Percentiles rank a stretch among this genome's conserved stretches.
Conservation (phyloP, 1,140 invertebrate species). For the Papilio glaucus region DNA sequence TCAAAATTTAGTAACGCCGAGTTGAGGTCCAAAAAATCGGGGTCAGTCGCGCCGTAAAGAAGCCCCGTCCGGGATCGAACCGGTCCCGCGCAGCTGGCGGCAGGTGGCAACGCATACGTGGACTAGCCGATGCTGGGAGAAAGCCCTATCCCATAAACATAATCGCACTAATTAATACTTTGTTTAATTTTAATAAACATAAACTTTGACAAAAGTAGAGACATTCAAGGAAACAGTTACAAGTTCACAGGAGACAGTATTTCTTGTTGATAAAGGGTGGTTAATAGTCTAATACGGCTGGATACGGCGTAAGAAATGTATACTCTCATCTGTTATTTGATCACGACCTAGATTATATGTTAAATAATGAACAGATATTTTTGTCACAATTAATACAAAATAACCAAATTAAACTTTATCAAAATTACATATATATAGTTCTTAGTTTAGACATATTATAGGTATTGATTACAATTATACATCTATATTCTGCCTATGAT, state of each 20-base stretch:
- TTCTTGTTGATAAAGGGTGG: no score
- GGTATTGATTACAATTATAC: no score
- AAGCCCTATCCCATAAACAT: slow-evolving; percentile 15
- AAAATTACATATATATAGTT: no score
- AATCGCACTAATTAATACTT: neutral
- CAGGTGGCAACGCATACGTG: slow-evolving; percentile 42
- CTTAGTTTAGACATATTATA: no score
- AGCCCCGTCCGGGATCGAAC: slow-evolving; percentile 51
- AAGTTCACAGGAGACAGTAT: neutral
- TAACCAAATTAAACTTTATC: no score
- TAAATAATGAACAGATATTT: no score
- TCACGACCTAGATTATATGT: no score
- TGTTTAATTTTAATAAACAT: neutral
- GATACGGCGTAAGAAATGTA: no score
- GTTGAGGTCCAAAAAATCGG: slow-evolving; percentile 46
- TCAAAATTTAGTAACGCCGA: neutral
- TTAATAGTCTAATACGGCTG: no score
- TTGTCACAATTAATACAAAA: no score
- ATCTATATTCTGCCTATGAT: no score
- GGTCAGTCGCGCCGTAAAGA: slow-evolving; percentile 47
- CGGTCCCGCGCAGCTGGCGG: slow-evolving; percentile 50
- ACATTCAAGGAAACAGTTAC: neutral
- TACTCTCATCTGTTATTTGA: no score
- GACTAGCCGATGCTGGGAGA: neutral
- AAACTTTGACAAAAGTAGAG: neutral